Conservation (phyloP, 1,140 invertebrate species). For the Colletes gigas region DNA sequence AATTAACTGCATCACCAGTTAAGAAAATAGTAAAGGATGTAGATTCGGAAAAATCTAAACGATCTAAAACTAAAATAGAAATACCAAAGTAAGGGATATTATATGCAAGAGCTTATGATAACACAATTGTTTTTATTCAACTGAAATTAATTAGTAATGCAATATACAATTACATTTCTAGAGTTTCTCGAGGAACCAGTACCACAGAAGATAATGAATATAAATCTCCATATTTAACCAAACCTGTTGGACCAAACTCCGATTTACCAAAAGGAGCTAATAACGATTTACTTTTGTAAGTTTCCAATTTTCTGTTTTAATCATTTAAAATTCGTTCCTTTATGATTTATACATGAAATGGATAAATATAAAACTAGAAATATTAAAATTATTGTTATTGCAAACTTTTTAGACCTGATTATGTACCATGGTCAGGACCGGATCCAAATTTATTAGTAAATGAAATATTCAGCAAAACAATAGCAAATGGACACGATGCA, state of each 20-base stretch:
- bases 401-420: slow-evolving; percentile 83
- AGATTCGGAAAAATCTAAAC: slow-evolving; percentile 78
- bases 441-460: slow-evolving; percentile 81
- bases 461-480: slow-evolving; percentile 71
- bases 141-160: neutral
- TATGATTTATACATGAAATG: no score
- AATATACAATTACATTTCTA: slow-evolving; percentile 54
- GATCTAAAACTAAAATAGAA: slow-evolving; percentile 81
- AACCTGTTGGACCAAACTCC: slow-evolving; percentile 83
- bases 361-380: no score
- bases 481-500: slow-evolving; percentile 83
- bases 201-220: slow-evolving; percentile 79
- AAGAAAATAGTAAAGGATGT: slow-evolving; percentile 76
- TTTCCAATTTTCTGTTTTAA: slow-evolving; percentile 56
- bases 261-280: slow-evolving; percentile 85
- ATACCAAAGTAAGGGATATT: slow-evolving; percentile 79
- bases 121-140: neutral
- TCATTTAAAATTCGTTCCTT: slow-evolving; percentile 7
- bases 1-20: slow-evolving; percentile 76
- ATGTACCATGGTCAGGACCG: slow-evolving; percentile 87
- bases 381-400: slow-evolving; percentile 34
- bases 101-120: neutral
- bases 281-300: slow-evolving; percentile 86
- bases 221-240: slow-evolving; percentile 82
- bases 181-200: slow-evolving; percentile 79